Conservation (phyloP, 2,888 invertebrate genomes). For the Coleophora flavipennella region DNA sequence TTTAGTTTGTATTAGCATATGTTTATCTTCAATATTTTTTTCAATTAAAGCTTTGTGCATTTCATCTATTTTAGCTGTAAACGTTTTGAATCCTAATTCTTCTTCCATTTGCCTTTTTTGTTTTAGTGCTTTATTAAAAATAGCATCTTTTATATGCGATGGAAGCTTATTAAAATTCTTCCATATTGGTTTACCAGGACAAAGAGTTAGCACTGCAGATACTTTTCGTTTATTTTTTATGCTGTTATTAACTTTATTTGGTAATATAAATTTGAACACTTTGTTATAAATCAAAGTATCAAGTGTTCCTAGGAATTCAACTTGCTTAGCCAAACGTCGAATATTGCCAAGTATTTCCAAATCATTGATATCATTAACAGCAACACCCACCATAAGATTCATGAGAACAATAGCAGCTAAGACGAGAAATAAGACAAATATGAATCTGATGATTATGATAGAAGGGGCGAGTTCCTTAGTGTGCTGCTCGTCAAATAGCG, state of each 20-base stretch:
- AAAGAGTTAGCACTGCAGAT: conserved; percentile 34
- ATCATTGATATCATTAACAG: conserved; percentile 73
- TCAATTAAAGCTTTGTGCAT: conserved; percentile 48
- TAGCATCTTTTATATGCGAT: conserved; percentile 45
- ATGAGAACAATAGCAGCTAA: conserved; percentile 72
- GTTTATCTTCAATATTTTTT: conserved; percentile 20
- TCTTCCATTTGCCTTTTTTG: conserved; percentile 51
- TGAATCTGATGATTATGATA: conserved; percentile 54
- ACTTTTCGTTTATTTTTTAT: conserved; percentile 53
- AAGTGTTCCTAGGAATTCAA: conserved; percentile 63
- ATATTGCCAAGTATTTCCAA: conserved; percentile 71
- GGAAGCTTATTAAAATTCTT: conserved; percentile 42
- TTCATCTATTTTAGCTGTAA: conserved; percentile 42
- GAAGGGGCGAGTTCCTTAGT: conserved; percentile 47
- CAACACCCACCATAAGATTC: conserved; percentile 74
- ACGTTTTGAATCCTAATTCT: conserved; percentile 38
- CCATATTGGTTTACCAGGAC: conserved; percentile 55
- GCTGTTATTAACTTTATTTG: conserved; percentile 36
- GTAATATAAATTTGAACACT: conserved; percentile 45
- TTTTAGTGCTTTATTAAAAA: conserved; percentile 50
- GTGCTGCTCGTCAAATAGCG: conserved; percentile 59
- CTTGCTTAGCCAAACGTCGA: conserved; percentile 68
- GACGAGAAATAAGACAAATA: conserved; percentile 67
- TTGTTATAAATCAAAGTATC: conserved; percentile 66
- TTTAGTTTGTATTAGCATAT: conserved; percentile 13